Percentiles rank a stretch among this genome's conserved stretches.
These are phyloP conservation scores for Coecobrya sp. DNA, from an alignment of 2,888 invertebrate species.

Conservation along the genomic window DNA sequence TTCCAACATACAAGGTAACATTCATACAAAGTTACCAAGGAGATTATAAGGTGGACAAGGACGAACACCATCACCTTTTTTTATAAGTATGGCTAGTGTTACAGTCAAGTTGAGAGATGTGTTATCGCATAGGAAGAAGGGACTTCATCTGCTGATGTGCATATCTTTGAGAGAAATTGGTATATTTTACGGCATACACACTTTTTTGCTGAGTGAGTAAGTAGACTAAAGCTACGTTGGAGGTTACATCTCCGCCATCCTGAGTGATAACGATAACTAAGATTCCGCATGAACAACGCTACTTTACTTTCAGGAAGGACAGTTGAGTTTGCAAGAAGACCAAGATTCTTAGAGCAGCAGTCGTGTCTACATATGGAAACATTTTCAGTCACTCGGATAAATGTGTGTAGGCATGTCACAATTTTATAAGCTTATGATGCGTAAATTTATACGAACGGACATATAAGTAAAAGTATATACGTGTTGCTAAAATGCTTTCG, in stretches of 20 bases:
- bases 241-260: constrained; percentile 21
- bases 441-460: constrained; percentile 18
- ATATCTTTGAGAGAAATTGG: constrained; percentile 71
- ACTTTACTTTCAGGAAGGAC: constrained; percentile 32
- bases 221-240: not conserved
- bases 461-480: constrained; percentile 21
- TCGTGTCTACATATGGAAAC: not conserved
- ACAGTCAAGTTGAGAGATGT: not conserved
- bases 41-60: constrained; percentile 16
- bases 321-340: constrained; percentile 39
- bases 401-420: constrained; percentile 8
- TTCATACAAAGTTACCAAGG: not conserved
- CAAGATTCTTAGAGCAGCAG: not conserved
- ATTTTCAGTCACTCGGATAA: constrained; percentile 13
- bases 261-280: constrained; percentile 71
- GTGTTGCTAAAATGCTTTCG: constrained; percentile 66
- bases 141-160: constrained; percentile 57
- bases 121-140: constrained; percentile 2
- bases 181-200: constrained; percentile 67
- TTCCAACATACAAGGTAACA: not conserved
- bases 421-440: constrained; percentile 19
- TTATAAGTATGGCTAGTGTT: not conserved
- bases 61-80: not conserved
- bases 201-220: constrained; percentile 64
- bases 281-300: constrained; percentile 67